Percentiles rank a stretch among this genome's conserved stretches.
phyloP scores from a whole-genome alignment of 1,140 invertebrate genomes.

The Cheumatopsyche charites region DNA sequence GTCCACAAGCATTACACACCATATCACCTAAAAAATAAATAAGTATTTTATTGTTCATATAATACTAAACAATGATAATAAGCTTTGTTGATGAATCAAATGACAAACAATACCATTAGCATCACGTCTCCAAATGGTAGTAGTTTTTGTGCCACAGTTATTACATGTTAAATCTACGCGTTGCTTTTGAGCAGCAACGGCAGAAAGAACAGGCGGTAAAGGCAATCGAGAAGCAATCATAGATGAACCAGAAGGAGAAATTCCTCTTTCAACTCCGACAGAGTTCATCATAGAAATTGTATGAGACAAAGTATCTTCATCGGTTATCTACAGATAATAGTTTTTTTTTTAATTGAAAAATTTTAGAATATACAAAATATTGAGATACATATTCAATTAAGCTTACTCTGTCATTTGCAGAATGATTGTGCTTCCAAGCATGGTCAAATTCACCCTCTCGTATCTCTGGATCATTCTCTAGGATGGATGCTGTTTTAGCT shows the following conservation, averaged over 20 bases:
- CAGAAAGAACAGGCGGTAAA: conserved; percentile 17
- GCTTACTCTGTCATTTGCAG: conserved; percentile 40
- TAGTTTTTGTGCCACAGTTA: conserved; percentile 87
- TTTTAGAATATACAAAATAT: too few species aligned
- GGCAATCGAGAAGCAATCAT: conserved; percentile 9
- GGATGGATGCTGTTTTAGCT: conserved; percentile 34
- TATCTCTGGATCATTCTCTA: conserved; percentile 36
- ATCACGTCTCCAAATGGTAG: conserved; percentile 91
- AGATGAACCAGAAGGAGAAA: conserved; percentile 4
- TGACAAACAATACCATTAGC: too few species aligned
- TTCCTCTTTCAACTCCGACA: conserved; percentile 6
- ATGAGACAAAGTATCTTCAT: conserved; percentile 24
- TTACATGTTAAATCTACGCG: conserved; percentile 77
- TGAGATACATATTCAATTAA: neutral
- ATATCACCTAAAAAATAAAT: conserved; percentile 67
- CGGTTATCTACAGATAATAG: neutral
- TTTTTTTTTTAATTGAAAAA: neutral
- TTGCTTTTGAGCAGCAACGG: conserved; percentile 51
- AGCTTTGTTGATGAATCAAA: too few species aligned
- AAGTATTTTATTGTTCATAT: neutral
- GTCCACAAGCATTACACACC: conserved; percentile 93
- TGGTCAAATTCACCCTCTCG: conserved; percentile 41
- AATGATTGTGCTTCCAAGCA: conserved; percentile 36
- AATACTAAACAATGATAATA: too few species aligned
- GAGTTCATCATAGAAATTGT: conserved; percentile 7